Evolutionary conservation across 2,113 vertebrate species (phyloP).

Genomic region (Sakesphorus luctuosus): DNA sequence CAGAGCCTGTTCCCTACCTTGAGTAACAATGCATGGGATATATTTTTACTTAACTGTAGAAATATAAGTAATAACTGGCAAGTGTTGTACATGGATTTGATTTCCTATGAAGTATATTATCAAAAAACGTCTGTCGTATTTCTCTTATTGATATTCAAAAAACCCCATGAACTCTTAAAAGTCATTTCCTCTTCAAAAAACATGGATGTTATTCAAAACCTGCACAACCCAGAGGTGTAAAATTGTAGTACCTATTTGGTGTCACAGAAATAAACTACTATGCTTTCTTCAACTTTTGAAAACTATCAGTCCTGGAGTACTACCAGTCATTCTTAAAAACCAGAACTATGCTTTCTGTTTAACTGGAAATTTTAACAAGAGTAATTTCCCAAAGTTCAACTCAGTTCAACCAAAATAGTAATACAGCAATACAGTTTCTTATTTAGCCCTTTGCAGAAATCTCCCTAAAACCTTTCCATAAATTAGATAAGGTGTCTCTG

Average conservation of each 20-base stretch:
- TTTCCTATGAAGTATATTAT: background rate
- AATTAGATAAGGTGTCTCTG: background rate
- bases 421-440: background rate
- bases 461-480: background rate
- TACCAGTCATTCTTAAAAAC: background rate
- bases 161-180: background rate
- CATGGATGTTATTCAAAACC: rapidly evolving
- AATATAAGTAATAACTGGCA: background rate
- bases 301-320: background rate
- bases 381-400: background rate
- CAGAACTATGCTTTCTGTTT: background rate
- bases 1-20: background rate
- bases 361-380: background rate
- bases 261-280: background rate
- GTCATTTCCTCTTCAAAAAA: background rate
- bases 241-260: background rate
- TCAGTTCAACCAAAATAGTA: background rate
- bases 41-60: background rate
- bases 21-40: background rate
- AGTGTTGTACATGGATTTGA: background rate
- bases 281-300: background rate
- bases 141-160: background rate
- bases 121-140: background rate
- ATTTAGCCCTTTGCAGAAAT: background rate
- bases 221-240: background rate